A percentile compares a stretch with the other conserved stretches of the same genome.
phyloP scores from a whole-genome alignment of 2,797 vertebrate species.

The Lagorchestes hirsutus region DNA sequence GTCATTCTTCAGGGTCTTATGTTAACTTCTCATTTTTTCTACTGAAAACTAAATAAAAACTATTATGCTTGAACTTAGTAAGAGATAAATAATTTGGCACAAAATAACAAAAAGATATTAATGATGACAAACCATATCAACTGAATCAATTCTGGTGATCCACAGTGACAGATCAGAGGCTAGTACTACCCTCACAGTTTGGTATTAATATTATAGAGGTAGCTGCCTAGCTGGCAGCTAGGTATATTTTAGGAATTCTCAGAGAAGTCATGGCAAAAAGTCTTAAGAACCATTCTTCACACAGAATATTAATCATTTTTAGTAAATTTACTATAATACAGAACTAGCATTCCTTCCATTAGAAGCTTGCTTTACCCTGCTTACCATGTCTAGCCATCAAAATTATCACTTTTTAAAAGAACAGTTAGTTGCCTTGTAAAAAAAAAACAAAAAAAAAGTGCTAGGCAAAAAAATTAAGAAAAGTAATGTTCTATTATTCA shows the following conservation, averaged over 20 bases:
- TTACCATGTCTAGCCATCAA: slow-evolving; percentile 1
- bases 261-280: neutral
- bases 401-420: neutral
- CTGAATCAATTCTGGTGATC: neutral
- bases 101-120: neutral
- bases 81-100: too few relatives aligned
- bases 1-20: too few relatives aligned
- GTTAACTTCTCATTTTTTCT: too few relatives aligned
- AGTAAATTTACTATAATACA: slow-evolving; percentile 4
- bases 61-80: too few relatives aligned
- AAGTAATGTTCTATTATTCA: neutral
- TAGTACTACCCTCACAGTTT: neutral
- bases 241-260: neutral
- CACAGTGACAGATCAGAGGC: neutral
- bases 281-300: neutral
- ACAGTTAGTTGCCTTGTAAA: slow-evolving; percentile 24
- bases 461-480: slow-evolving; percentile 23
- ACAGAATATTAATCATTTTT: slow-evolving; percentile 24
- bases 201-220: neutral
- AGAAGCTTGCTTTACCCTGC: slow-evolving; percentile 19
- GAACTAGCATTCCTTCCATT: neutral
- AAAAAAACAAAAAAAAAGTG: neutral
- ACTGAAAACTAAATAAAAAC: too few relatives aligned
- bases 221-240: neutral
- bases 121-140: neutral